A percentile compares a stretch with the other conserved stretches of the same genome.
Evolutionary conservation across 2,113 vertebrate genomes (phyloP).

Genomic region (Grammomys surdaster): DNA sequence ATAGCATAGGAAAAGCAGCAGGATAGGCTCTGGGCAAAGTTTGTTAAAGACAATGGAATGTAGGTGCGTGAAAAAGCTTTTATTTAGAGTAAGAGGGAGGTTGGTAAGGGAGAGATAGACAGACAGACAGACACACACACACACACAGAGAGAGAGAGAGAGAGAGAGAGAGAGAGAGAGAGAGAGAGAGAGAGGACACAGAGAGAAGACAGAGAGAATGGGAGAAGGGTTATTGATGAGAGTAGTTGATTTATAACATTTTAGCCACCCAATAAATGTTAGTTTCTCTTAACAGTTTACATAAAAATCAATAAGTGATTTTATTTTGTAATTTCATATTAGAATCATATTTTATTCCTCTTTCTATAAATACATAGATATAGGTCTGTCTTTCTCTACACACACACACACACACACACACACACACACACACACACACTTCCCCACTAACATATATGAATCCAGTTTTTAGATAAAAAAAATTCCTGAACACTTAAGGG

Average conservation of each 20-base stretch:
- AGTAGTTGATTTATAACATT: constrained; percentile 17
- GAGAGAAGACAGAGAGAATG: background rate
- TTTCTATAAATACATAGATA: background rate
- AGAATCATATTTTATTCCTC: constrained; percentile 28
- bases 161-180: background rate
- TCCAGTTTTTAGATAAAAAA: constrained; percentile 28
- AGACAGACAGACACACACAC: too few relatives aligned
- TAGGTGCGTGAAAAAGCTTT: background rate
- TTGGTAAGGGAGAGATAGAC: background rate
- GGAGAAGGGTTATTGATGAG: background rate
- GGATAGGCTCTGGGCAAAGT: background rate
- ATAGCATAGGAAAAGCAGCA: background rate
- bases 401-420: background rate
- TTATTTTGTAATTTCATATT: constrained; percentile 33
- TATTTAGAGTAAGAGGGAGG: background rate
- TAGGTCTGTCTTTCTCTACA: background rate
- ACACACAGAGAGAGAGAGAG: too few relatives aligned
- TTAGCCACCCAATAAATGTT: constrained; percentile 19
- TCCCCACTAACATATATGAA: background rate
- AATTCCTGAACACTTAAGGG: background rate
- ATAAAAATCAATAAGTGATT: constrained; percentile 55
- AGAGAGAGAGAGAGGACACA: too few relatives aligned
- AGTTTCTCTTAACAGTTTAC: constrained; percentile 35
- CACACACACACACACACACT: background rate
- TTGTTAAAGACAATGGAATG: constrained; percentile 8